A percentile compares a stretch with the other conserved stretches of the same genome.
phyloP scores from a whole-genome alignment of 1,140 invertebrate genomes.

The Diabrotica undecimpunctata region DNA sequence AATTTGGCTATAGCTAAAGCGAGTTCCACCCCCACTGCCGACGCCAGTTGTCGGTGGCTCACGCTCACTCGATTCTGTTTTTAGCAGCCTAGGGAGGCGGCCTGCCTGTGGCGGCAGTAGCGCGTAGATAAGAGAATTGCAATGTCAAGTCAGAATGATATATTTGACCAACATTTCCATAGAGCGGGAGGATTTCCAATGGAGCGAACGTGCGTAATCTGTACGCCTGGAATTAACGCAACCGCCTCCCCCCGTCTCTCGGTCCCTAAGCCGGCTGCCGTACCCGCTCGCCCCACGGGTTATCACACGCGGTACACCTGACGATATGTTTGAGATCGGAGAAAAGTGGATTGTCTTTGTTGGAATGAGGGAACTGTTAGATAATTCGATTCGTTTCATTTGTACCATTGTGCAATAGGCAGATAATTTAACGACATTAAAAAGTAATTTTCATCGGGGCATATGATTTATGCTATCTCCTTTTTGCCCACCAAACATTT shows the following conservation, averaged over 20 bases:
- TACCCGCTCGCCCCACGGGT: constrained; percentile 16
- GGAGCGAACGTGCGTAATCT: constrained; percentile 50
- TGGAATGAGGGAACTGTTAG: too few species aligned
- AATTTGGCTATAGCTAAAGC: constrained; percentile 39
- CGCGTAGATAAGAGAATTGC: constrained; percentile 79
- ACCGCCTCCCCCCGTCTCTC: constrained; percentile 21
- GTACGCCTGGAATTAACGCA: constrained; percentile 48
- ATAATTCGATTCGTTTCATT: too few species aligned
- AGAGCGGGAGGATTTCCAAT: constrained; percentile 52
- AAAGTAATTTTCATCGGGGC: too few species aligned
- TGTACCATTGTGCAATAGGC: too few species aligned
- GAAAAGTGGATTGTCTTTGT: background rate
- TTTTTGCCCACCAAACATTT: too few species aligned
- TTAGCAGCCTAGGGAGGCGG: constrained; percentile 45
- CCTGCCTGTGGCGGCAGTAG: constrained; percentile 44
- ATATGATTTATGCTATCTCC: too few species aligned
- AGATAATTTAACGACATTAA: too few species aligned
- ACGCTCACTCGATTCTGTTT: constrained; percentile 43
- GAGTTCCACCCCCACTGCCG: constrained; percentile 27
- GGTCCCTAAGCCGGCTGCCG: background rate
- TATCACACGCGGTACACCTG: constrained; percentile 31
- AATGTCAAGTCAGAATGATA: constrained; percentile 81
- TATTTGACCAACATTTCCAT: constrained; percentile 84
- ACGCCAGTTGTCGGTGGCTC: constrained; percentile 21
- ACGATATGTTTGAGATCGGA: constrained; percentile 32